phyloP scores from a whole-genome alignment of 2,888 invertebrate genomes.

The Brenthis ino region DNA sequence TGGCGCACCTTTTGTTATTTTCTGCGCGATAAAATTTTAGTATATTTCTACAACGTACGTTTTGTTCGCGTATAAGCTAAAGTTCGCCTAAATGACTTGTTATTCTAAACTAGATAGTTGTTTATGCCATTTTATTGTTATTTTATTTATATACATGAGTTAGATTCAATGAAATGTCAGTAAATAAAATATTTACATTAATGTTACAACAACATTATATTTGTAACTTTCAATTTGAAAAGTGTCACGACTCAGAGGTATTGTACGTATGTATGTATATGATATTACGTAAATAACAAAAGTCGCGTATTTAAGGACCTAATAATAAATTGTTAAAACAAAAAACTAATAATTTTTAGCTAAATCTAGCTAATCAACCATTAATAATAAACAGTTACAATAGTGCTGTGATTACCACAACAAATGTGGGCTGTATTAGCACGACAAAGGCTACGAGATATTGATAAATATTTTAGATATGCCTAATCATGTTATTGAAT shows the following conservation, averaged over 20 bases:
- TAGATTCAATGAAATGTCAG: not conserved
- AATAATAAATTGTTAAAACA: too few relatives aligned
- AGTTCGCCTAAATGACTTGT: conserved; percentile 10
- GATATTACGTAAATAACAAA: too few relatives aligned
- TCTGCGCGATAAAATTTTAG: conserved; percentile 31
- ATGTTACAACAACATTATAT: not conserved
- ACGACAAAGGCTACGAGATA: conserved; percentile 38
- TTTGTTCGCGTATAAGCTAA: conserved; percentile 16
- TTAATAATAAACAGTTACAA: conserved; percentile 1
- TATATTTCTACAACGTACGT: conserved; percentile 26
- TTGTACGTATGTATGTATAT: too few relatives aligned
- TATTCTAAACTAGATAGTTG: conserved; percentile 5
- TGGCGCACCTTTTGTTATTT: conserved; percentile 36
- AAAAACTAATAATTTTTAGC: too few relatives aligned
- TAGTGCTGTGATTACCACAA: conserved; percentile 12
- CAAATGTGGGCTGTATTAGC: conserved; percentile 26
- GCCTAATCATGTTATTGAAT: conserved; percentile 53
- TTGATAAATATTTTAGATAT: conserved; percentile 47
- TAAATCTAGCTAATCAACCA: not conserved
- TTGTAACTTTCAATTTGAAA: too few relatives aligned
- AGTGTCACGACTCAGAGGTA: too few relatives aligned
- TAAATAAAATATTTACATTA: not conserved
- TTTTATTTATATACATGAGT: not conserved
- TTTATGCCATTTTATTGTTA: conserved; percentile 6
- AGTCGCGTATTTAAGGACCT: too few relatives aligned